Base-by-base conservation (phyloP, 1,140 invertebrate genomes). In the Drosophila trapezifrons region DNA sequence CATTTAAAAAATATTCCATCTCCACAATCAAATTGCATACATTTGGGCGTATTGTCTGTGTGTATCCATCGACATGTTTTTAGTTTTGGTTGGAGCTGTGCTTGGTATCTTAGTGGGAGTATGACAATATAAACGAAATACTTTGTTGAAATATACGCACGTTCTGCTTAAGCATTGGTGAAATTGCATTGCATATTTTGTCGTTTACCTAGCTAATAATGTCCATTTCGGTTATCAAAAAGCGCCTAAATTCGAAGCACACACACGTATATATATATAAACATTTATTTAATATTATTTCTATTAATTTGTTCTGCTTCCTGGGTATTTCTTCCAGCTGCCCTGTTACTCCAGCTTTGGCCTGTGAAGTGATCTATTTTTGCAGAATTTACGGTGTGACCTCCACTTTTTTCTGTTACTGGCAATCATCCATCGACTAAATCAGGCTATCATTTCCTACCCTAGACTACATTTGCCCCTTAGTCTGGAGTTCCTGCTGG, bases 1-100 rank as follows among this genome's bases (percentile, higher is more conserved):
- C 62, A 84, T 90, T 80, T 84, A 71, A 89, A 87, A 87, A 87
- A 87, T 89, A 89, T 80, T 70, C 69, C 62, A 81, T 89, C 42
- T 62, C 81, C 79, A 87, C 83, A 87, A 89, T 89, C 67, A 71
- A 87, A 89, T 87, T 87, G 83, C 83, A 83, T 87, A 74, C 76
- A 71, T 67, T 67, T 70, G 79, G 84, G 84, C 72, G 83, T 87
- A 89, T 87, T 87, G 84, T 87, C 85, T 89, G 80, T 80, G 80
- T 84, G 77, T 87, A 63, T 75, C 32, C 60, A 57, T 74, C 55
- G 60, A 78, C 66, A 57, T 78, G 62, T 58, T 46, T 64, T 18
- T 69, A 32, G 45, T 67, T 77, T 25, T 69, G 20, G 40, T 66
- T 73, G 40, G 52, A 77, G 58, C 69, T 81, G 57, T 83, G 63